Evolutionary conservation across 1,140 invertebrate species (phyloP).

Genomic region (Temnothorax nylanderi): DNA sequence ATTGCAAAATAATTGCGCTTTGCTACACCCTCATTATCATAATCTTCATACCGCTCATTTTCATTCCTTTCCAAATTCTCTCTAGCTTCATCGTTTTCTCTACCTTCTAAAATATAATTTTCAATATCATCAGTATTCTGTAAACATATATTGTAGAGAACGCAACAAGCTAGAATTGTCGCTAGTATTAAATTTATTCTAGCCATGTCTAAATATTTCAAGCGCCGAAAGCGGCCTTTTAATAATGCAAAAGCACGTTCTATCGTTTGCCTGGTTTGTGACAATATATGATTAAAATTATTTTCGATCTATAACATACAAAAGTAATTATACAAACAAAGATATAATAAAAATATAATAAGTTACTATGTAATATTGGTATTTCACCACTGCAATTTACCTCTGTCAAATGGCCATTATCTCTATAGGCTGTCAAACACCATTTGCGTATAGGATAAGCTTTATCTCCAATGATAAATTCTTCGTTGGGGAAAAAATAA

Average conservation of each 20-base stretch:
- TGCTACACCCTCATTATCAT: background rate
- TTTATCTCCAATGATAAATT: background rate
- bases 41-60: background rate
- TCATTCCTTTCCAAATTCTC: background rate
- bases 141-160: background rate
- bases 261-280: background rate
- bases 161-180: background rate
- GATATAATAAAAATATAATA: no score
- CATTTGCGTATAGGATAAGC: background rate
- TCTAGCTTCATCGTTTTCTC: background rate
- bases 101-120: background rate
- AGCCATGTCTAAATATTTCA: background rate
- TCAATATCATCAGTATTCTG: background rate
- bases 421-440: background rate
- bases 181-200: background rate
- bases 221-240: background rate
- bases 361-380: no score
- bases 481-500: background rate
- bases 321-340: background rate
- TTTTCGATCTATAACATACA: background rate
- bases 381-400: background rate
- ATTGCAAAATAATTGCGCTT: background rate
- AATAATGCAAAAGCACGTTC: conserved; percentile 4
- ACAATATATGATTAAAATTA: background rate
- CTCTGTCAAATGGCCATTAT: conserved; percentile 3